phyloP scores from a whole-genome alignment of 2,797 vertebrate genomes.

The Menidia menidia region DNA sequence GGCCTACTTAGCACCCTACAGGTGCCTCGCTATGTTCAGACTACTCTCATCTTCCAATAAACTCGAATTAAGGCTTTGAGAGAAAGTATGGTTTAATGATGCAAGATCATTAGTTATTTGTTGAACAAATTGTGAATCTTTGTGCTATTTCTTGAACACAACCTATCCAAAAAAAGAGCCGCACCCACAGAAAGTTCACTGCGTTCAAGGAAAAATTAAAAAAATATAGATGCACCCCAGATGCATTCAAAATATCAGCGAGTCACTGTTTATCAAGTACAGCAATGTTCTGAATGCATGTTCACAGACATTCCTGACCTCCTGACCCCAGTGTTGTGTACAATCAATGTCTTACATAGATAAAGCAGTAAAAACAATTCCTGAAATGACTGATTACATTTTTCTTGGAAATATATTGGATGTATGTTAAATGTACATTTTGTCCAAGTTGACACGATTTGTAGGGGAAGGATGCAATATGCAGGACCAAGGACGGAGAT shows the following conservation, averaged over 20 bases:
- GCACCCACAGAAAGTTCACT: not conserved
- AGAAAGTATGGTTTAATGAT: slow-evolving; percentile 34
- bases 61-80: slow-evolving; percentile 55
- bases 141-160: slow-evolving; percentile 1
- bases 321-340: not conserved
- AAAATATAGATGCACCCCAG: not conserved
- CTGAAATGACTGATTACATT: not conserved
- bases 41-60: slow-evolving; percentile 43
- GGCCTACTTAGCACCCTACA: slow-evolving; percentile 12
- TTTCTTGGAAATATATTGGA: too few relatives aligned
- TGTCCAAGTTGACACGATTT: too few relatives aligned
- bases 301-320: slow-evolving; percentile 13
- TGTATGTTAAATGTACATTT: too few relatives aligned
- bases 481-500: too few relatives aligned
- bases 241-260: not conserved
- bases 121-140: slow-evolving; percentile 21
- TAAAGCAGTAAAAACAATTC: not conserved
- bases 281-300: slow-evolving; percentile 2
- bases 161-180: slow-evolving; percentile 15
- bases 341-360: not conserved
- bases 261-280: not conserved
- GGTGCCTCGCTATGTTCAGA: slow-evolving; percentile 44
- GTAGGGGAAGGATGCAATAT: too few relatives aligned
- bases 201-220: not conserved
- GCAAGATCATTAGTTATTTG: slow-evolving; percentile 11